Conservation (phyloP, 2,113 vertebrate genomes). For the Penelope pileata region DNA sequence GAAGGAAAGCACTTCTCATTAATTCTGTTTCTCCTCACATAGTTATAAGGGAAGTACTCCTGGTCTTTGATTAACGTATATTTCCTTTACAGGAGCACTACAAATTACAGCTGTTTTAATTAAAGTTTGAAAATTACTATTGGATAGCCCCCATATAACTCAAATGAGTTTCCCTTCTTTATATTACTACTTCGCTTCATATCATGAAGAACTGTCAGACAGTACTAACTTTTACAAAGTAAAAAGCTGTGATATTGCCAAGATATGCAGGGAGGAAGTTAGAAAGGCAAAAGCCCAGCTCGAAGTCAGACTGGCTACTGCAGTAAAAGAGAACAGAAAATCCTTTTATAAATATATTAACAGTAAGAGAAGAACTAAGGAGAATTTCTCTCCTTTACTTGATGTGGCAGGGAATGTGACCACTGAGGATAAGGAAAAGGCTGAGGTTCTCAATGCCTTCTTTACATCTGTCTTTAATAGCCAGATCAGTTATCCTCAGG, state of each 20-base stretch:
- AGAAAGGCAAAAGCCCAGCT: no score
- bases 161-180: constrained; percentile 1
- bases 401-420: no score
- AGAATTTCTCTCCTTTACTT: no score
- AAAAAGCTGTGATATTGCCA: neutral
- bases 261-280: no score
- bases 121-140: constrained; percentile 5
- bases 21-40: neutral
- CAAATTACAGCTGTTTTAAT: neutral
- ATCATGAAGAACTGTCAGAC: neutral
- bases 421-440: no score
- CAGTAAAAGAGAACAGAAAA: no score
- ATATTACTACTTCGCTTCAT: constrained; percentile 21
- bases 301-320: no score
- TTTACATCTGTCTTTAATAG: no score
- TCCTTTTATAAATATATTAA: no score
- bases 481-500: no score
- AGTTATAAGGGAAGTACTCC: neutral
- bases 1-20: neutral
- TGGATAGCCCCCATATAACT: neutral
- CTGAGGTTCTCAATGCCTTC: no score
- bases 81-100: neutral
- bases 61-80: neutral
- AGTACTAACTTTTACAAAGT: constrained; percentile 11
- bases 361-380: no score